Evolutionary conservation across 2,113 vertebrate genomes (phyloP), one percentile per base, ranked within the genome.

Genomic region (Microcebus murinus): DNA sequence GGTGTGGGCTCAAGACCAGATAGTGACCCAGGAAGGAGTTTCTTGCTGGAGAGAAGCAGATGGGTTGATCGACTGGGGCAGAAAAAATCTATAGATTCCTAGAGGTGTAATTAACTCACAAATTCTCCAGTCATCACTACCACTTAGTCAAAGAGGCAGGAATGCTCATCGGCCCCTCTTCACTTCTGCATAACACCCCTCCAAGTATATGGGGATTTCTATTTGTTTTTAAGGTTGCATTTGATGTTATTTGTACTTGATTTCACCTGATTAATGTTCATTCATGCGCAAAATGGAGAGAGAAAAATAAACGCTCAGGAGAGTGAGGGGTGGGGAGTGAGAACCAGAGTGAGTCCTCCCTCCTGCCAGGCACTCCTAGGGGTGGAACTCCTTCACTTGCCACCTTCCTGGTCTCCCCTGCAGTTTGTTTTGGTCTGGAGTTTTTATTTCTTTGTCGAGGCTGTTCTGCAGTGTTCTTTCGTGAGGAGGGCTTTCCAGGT

Each of bases 161-260:
- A 42, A 48, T 29, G n/a, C 4, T 85, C 7, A 9, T 6, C 3
- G 42, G 34, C 1, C 3, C 6, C 52, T 77, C n/a, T 76, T 17
- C 2, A 2, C 0, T 14, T 39, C 59, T 34, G 4, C 14, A 61
- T 29, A n/a, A 70, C 2, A 31, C 17, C 23, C 25, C 17, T 79
- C 52, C 10, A 25, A 39, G 45, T 42, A 67, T n/a, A 50, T 31
- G 50, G 4, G 61, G 34, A 79, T 36, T 71, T 92, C 23, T 93
- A 68, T 86, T 86, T 36, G 10, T 71, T 71, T 67, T n/a, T 36
- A 80, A 94, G 12, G 34, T 18, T 89, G 84, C 34, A 83, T 50
- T 85, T 91, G 74, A 95, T 36, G 20, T 61, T 65, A n/a, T n/a
- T 93, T 86, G 29, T 88, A 90, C 45, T 77, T 67, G 29, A 84